Base-by-base conservation (phyloP, 2,888 invertebrate genomes). In the Xestia rhomboidea region DNA sequence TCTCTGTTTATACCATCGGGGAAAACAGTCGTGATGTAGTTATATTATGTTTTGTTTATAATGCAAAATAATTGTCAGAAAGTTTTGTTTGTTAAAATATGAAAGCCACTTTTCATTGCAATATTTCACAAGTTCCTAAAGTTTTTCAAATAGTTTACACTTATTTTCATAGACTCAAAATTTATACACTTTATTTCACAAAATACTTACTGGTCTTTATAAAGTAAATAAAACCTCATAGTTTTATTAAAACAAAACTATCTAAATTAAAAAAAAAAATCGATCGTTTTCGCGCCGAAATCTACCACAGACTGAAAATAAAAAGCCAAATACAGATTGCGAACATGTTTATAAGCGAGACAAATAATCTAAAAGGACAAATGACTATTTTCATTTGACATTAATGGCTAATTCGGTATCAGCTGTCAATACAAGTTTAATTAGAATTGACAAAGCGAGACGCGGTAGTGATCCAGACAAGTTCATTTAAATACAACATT, bases 141-240 rank as follows among this genome's bases (percentile, higher is more conserved):
- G 0, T 24, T n/a, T 13, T 24, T n/a, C 3, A n/a, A 34, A n/a
- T 10, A 51, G 6, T 24, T 41, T 18, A 13, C 62, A 30, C 1
- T 15, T n/a, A 0, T 11, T 24, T 34, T 8, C 13, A 27, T 6
- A 27, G 24, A 30, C n/a, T 44, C 27, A 62, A 51, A 49, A 49
- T n/a, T n/a, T n/a, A n/a, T 21, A 49, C 34, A 34, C 2, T 15
- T 27, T 44, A n/a, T 30, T 54, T 73, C 75, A 84, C 86, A 73
- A 87, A 84, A 82, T 76, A 90, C 95, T 95, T 91, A 96, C 96
- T 94, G 93, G 91, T 95, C 93, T 87, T 93, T 94, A 91, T 96
- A 96, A 83, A 94, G 88, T 87, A 96, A 90, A 84, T 93, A 95
- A 77, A 95, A 95, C 89, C 93, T 94, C 96, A 95, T 95, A 5